These are phyloP conservation scores for Cynodonichthys magdalenae DNA, from an alignment of 2,797 vertebrate species.

Conservation along the genomic window DNA sequence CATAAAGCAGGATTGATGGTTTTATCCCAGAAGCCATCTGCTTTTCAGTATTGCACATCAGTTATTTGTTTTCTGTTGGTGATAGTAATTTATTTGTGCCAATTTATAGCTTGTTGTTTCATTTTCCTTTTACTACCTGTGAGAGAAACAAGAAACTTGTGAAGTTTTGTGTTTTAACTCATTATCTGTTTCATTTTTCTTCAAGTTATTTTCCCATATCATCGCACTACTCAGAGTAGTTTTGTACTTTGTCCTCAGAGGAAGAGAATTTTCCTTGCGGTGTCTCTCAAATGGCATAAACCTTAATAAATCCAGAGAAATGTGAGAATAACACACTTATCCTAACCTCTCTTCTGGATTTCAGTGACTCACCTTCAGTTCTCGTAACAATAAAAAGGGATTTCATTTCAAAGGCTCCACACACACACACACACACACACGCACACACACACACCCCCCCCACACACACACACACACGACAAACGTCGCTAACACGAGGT, in stretches of 20 bases:
- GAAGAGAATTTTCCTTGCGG: background rate
- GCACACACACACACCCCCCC: background rate
- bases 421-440: background rate
- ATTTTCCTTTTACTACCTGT: too few relatives aligned
- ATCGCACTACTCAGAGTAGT: background rate
- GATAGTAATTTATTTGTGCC: background rate
- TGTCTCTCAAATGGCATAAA: background rate
- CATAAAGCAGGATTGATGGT: background rate
- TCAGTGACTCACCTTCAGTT: background rate
- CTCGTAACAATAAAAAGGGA: background rate
- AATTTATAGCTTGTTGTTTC: too few relatives aligned
- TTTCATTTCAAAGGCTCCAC: background rate
- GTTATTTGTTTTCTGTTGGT: background rate
- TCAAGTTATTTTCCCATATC: constrained; percentile 4
- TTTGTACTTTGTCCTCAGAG: constrained; percentile 6
- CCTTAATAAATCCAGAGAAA: constrained; percentile 6
- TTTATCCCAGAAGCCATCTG: background rate
- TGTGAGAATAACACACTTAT: constrained; percentile 2
- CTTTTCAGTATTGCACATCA: background rate
- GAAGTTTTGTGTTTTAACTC: background rate
- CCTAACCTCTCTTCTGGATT: background rate
- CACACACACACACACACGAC: background rate
- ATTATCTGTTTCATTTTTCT: background rate
- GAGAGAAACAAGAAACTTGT: too few relatives aligned
- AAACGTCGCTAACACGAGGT: background rate